These are phyloP conservation scores for Muntiacus reevesi DNA, from an alignment of 2,113 vertebrate genomes.

Conservation along the genomic window DNA sequence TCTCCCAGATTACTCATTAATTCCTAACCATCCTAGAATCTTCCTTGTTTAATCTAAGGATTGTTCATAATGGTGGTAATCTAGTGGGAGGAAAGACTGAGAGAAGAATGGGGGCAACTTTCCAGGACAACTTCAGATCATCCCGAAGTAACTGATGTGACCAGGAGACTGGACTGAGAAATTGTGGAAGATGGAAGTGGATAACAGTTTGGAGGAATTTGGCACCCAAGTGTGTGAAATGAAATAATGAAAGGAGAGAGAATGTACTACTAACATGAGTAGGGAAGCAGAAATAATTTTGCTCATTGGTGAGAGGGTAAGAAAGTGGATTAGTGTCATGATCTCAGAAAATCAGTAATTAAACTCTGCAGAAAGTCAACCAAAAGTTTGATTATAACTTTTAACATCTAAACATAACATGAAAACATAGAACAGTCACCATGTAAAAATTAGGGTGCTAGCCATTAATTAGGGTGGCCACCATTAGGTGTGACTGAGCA, in stretches of 20 bases:
- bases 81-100: not conserved
- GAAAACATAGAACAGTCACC: not conserved
- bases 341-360: not conserved
- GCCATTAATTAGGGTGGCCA: not conserved
- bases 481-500: not conserved
- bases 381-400: not conserved
- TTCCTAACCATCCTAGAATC: not conserved
- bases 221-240: not conserved
- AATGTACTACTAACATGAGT: not conserved
- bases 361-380: not conserved
- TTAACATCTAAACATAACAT: not conserved
- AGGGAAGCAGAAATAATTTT: not conserved
- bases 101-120: not conserved
- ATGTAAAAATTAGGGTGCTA: not conserved
- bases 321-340: not conserved
- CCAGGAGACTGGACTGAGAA: not conserved
- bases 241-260: not conserved
- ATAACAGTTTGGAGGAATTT: not conserved
- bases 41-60: conserved; percentile 12
- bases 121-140: not conserved
- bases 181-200: not conserved
- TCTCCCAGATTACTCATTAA: not conserved
- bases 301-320: not conserved
- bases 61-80: not conserved
- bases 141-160: not conserved